Conservation (phyloP, 2,797 vertebrate species). For the Columba guinea region DNA sequence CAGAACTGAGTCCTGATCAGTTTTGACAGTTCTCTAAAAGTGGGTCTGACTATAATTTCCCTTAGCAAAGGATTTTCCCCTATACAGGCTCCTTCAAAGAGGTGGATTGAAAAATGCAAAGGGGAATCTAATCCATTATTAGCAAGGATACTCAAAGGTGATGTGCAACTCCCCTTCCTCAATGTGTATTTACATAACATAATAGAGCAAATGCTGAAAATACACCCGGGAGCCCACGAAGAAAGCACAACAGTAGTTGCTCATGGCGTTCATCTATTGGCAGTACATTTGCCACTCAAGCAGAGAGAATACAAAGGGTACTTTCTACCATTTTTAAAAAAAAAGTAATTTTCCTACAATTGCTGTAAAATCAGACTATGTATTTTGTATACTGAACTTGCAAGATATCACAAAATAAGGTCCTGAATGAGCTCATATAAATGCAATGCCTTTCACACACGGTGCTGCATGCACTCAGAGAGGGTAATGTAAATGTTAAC, state of each 20-base stretch:
- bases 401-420: not conserved
- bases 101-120: not conserved
- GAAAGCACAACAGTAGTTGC: not conserved
- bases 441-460: not conserved
- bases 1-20: not conserved
- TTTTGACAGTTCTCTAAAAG: slow-evolving; percentile 13
- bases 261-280: not conserved
- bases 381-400: not conserved
- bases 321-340: not conserved
- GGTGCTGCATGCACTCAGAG: not conserved
- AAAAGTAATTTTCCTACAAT: not conserved
- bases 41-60: slow-evolving; percentile 1
- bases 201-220: slow-evolving; percentile 19
- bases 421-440: not conserved
- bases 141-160: not conserved
- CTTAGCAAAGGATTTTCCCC: not conserved
- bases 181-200: not conserved
- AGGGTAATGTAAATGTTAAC: not conserved
- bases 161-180: not conserved
- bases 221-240: not conserved
- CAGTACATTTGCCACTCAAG: not conserved
- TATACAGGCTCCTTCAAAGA: not conserved
- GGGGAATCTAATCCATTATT: not conserved
- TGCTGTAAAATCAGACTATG: not conserved
- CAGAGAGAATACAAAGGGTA: not conserved